phyloP scores from a whole-genome alignment of 2,888 invertebrate genomes.

The Keiferia lycopersicella region DNA sequence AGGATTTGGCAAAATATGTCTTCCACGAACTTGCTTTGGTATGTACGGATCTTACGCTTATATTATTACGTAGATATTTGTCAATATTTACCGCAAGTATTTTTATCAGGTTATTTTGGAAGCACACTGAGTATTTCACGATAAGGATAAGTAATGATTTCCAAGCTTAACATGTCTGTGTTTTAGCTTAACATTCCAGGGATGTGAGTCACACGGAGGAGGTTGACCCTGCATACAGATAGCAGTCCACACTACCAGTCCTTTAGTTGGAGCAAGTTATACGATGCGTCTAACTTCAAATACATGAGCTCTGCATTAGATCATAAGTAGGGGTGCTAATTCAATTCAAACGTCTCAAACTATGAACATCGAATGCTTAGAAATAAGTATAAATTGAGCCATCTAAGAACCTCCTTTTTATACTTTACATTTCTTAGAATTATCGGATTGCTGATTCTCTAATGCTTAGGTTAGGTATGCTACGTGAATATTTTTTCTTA shows the following conservation, averaged over 20 bases:
- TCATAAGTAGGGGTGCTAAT: not conserved
- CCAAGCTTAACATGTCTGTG: conserved; percentile 10
- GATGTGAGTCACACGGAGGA: conserved; percentile 8
- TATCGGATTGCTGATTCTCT: no score
- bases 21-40: not conserved
- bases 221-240: conserved; percentile 5
- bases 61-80: not conserved
- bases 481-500: no score
- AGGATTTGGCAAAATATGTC: not conserved
- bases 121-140: conserved; percentile 22
- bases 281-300: not conserved
- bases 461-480: no score
- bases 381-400: no score
- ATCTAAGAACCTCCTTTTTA: no score
- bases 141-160: conserved; percentile 12
- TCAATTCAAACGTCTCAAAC: not conserved
- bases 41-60: not conserved
- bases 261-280: not conserved
- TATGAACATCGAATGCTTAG: no score
- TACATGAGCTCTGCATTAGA: not conserved
- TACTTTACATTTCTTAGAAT: no score
- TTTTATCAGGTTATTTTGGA: conserved; percentile 11
- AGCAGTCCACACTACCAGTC: not conserved
- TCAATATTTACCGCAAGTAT: not conserved
- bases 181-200: conserved; percentile 18